Evolutionary conservation across 2,888 invertebrate species (phyloP).

Genomic region (Agriotes lineatus): DNA sequence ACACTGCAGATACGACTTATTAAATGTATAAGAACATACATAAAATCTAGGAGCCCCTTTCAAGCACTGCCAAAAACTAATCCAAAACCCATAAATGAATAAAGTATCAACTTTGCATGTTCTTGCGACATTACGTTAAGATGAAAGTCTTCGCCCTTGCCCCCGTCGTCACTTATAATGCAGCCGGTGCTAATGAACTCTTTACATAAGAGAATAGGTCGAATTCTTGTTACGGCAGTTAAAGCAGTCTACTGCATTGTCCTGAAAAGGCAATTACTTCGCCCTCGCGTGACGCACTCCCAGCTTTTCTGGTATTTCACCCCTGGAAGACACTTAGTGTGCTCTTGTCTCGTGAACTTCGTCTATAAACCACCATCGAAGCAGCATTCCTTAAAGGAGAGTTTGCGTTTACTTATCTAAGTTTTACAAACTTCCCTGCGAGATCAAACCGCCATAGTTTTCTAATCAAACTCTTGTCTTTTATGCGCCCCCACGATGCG

Average conservation of each 20-base stretch:
- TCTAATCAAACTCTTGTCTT: background rate
- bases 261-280: constrained; percentile 22
- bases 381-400: constrained; percentile 3
- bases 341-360: constrained; percentile 20
- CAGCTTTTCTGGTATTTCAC: constrained; percentile 22
- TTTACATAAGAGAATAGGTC: constrained; percentile 14
- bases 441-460: background rate
- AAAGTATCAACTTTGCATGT: constrained; percentile 1
- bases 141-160: background rate
- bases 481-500: background rate
- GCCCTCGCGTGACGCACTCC: constrained; percentile 8
- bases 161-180: background rate
- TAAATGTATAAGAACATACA: too few species aligned
- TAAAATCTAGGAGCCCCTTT: too few species aligned
- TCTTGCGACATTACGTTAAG: background rate
- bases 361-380: constrained; percentile 15
- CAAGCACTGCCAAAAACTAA: too few species aligned
- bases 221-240: constrained; percentile 10
- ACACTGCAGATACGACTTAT: too few species aligned
- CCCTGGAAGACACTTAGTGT: constrained; percentile 8
- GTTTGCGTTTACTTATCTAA: background rate
- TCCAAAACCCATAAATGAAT: background rate
- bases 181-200: constrained; percentile 15
- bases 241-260: constrained; percentile 7
- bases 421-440: background rate